Evolutionary conservation across 2,113 vertebrate species (phyloP).

Genomic region (Oncorhynchus masou): DNA sequence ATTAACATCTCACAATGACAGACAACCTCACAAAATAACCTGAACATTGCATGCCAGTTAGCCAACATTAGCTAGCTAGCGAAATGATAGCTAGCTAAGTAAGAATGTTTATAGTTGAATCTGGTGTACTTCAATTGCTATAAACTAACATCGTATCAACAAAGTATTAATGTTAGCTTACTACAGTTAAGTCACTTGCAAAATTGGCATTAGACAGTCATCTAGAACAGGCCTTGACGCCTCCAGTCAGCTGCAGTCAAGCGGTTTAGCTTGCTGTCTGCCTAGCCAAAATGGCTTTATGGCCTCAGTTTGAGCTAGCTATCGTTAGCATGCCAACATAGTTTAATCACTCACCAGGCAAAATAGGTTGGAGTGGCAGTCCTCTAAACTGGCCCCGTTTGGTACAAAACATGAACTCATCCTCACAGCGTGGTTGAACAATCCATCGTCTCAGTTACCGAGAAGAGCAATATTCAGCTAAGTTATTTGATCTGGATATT

Average conservation of each 20-base stretch:
- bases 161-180: neutral
- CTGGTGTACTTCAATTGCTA: too few species aligned
- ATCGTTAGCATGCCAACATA: constrained; percentile 66
- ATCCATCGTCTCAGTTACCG: constrained; percentile 93
- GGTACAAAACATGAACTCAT: constrained; percentile 99
- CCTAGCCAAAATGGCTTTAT: constrained; percentile 76
- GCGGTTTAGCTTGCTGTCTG: constrained; percentile 64
- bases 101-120: neutral
- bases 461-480: constrained; percentile 41
- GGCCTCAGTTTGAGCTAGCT: constrained; percentile 58
- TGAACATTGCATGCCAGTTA: neutral
- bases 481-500: neutral
- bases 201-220: constrained; percentile 11
- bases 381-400: constrained; percentile 99
- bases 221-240: constrained; percentile 63
- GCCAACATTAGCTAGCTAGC: neutral
- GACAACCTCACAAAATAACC: neutral
- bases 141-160: neutral
- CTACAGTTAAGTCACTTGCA: neutral
- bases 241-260: constrained; percentile 65
- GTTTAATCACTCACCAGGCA: constrained; percentile 88
- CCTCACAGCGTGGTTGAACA: constrained; percentile 84
- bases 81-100: neutral
- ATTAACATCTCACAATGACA: neutral
- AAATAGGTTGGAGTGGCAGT: constrained; percentile 99